Evolutionary conservation across 2,888 invertebrate genomes (phyloP), one percentile per base, ranked within the genome.

Genomic region (Candidula unifasciata): DNA sequence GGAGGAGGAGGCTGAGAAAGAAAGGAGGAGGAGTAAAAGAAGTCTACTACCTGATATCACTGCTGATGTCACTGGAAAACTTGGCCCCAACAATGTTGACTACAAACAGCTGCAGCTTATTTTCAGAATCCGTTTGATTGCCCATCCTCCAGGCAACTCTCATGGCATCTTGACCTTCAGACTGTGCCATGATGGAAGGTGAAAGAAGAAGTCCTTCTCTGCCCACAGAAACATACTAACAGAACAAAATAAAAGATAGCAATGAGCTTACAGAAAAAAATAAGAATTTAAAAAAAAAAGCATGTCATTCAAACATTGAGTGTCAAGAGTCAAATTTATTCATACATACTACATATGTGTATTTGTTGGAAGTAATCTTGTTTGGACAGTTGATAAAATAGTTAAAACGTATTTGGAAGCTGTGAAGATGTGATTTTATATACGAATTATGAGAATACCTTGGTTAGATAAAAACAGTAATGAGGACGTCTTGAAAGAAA

Each of bases 41-140:
- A 21, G 33, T 33, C 6, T 21, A 68, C 82, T 83, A 93, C 93
- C 93, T 93, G 86, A 92, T 91, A 86, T 93, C 91, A 87, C 93
- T 93, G 89, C 91, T 91, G 68, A 92, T 90, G 1, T 90, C 88
- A 35, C 88, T 88, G 66, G 89, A 82, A 86, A 93, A 93, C 68
- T 89, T 88, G 60, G 88, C 87, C 6, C 93, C 93, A 16, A 93
- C 90, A 27, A 93, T 91, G 81, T 93, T 93, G 64, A 93, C 92
- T 10, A 92, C 91, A 88, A 88, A 92, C 35, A 92, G 88, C 35
- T 90, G 87, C 33, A 92, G 89, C 35, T 89, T 88, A 86, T 92
- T 93, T 74, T 91, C 87, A 2, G 90, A 89, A 82, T 91, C 91
- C 8, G 89, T 89, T 27, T 87, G 80, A 33, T 88, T 78, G 10